Evolutionary conservation across 1,140 invertebrate genomes (phyloP), one percentile per base, ranked within the genome.

Genomic region (Bilobella aurantiaca): DNA sequence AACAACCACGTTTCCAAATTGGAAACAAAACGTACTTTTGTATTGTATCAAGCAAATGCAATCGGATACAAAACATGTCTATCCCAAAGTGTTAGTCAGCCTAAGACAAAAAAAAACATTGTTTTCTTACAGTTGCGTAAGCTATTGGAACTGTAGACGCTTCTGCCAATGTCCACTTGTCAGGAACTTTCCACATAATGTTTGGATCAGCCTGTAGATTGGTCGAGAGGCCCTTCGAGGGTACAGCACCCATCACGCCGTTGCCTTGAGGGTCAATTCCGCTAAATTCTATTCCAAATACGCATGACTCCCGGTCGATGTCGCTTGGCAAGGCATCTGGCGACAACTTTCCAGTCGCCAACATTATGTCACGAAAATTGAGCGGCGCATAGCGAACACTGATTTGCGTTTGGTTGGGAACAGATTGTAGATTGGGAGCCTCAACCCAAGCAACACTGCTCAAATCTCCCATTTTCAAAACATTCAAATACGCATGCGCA

Each of bases 321-420:
- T 90, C 83, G 68, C 90, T 90, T 46, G 94, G 93, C 37, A 98
- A 81, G 42, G 94, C 91, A 81, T 98, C 94, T 27, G 92, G 91
- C 29, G 93, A 88, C 34, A 98, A 81, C 79, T 96, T 95, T 67
- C 95, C 95, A 27, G 90, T 92, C 1, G 94, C 93, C 69, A 98
- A 79, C 95, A 98, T 98, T 37, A 98, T 87, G 77, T 98, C 95
- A 65, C 94, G 84, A 86, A 98, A 98, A 78, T 98, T 98, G 2
- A 98, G 82, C 25, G 95, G 87, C 2, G 93, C 87, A 78, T 93
- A 97, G 75, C 94, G 90, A 5, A 98, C 34, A 42, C 8, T 42
- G 34, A 8, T 12, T 8, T 12, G 34, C 8, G 18, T 42, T 42
- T 18, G 8, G 8, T 18, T 42, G 18, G 8, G 8, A 18, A 18